Evolutionary conservation across 1,140 invertebrate species (phyloP), one percentile per base, ranked within the genome.

Genomic region (Trachelipus rathkii): DNA sequence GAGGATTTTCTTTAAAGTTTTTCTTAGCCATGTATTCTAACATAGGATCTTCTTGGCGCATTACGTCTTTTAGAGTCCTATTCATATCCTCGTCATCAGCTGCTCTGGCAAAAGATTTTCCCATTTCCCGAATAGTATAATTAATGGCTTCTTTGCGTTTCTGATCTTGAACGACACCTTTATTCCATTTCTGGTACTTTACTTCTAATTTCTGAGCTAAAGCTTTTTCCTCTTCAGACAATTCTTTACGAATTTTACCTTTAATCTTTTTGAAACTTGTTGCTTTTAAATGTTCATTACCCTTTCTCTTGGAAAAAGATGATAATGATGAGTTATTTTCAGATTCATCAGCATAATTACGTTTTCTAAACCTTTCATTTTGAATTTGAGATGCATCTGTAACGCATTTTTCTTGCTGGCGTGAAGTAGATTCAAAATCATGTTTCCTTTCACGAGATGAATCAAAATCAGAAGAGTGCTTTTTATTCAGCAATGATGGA

Each of bases 41-140:
- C 96, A 99, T 98, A 0, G 96, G 95, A 88, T 99, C 96, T 11
- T 92, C 95, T 10, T 91, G 91, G 76, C 93, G 87, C 79, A 95
- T 91, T 82, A 91, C 86, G 15, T 92, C 88, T 73, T 90, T 91
- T 11, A 96, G 85, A 78, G 89, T 86, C 9, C 86, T 84, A 80
- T 98, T 95, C 78, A 98, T 84, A 86, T 98, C 97, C 74, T 88
- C 87, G 84, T 99, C 97, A 83, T 95, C 92, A 46, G 89, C 90
- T 84, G 94, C 93, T 45, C 95, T 87, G 0, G 97, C 95, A 24
- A 98, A 85, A 3, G 96, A 96, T 84, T 98, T 98, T 7, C 88
- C 88, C 82, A 94, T 92, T 85, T 98, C 95, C 79, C 95, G 89
- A 0, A 92, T 80, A 82, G 90, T 91, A 44, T 92, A 89, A 53